Evolutionary conservation across 1,140 invertebrate species (phyloP), one percentile per base, ranked within the genome.

Genomic region (Zaprionus lachaisei): DNA sequence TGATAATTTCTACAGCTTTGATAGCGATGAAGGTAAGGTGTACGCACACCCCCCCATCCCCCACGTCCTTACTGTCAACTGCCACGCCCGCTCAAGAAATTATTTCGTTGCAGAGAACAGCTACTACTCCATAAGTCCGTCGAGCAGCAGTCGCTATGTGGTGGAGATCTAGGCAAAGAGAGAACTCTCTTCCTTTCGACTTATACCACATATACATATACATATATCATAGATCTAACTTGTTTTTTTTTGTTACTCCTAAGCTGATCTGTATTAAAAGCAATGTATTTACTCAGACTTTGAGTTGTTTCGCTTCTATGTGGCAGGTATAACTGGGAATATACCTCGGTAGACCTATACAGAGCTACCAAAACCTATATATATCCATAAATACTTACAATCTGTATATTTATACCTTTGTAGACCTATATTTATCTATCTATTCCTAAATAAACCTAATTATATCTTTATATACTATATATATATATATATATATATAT

Each of bases 41-140:
- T n/a, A 44, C 9, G 2, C 6, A 0, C 17, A 5, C 4, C 0
- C 0, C 17, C 20, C 37, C 28, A 3, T 11, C 0, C 31, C 1
- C 26, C 5, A 6, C 6, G 26, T 5, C 2, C 28, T 1, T 9
- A 3, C 31, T 31, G 31, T 2, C 9, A 11, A n/a, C 5, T 20
- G 22, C 51, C 51, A 55, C 12, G 17, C 12, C 24, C 20, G 14
- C 14, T 55, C 22, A 57, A 37, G 6, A 34, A 34, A 9, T 11
- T 34, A 34, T 55, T 83, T 70, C 34, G 9, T 80, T 79, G 6
- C 73, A 92, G 91, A 92, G 75, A 92, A 91, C 67, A 92, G 91
- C 79, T 92, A 92, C 61, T 92, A 92, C 57, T 92, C 91, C 20
- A 91, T 92, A 57, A 92, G 91, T 78, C 91, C 91, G 28, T 83